phyloP scores from a whole-genome alignment of 2,113 vertebrate genomes.

The Brienomyrus brachyistius region DNA sequence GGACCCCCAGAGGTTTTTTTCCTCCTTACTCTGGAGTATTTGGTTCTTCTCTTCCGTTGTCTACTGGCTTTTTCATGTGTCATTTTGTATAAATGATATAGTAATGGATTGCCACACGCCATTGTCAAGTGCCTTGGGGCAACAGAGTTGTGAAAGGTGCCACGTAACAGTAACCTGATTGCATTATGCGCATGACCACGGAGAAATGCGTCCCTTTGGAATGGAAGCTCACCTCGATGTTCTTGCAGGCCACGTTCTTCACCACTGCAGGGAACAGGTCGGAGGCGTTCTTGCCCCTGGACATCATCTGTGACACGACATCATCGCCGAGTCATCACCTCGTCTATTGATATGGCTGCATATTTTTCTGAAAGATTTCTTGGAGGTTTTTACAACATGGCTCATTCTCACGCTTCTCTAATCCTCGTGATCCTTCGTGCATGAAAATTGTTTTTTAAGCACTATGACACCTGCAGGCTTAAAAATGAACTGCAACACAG shows the following conservation, averaged over 20 bases:
- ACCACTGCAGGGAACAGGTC: constrained; percentile 96
- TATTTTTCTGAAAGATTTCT: neutral
- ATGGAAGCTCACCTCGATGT: constrained; percentile 79
- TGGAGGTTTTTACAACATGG: neutral
- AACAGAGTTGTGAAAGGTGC: neutral
- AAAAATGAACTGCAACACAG: neutral
- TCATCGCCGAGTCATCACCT: neutral
- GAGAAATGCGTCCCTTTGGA: neutral
- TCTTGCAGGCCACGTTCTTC: constrained; percentile 97
- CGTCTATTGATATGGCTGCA: neutral
- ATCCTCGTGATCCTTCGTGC: neutral
- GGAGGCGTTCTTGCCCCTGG: constrained; percentile 89
- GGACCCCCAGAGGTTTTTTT: neutral
- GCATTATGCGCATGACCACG: neutral
- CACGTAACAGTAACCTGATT: neutral
- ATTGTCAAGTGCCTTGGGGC: neutral
- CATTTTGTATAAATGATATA: neutral
- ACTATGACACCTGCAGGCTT: neutral
- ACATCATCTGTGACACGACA: constrained; percentile 77
- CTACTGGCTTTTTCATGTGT: neutral
- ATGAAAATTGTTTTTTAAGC: neutral
- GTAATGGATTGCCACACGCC: neutral
- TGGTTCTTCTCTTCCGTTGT: neutral
- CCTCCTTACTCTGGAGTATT: neutral
- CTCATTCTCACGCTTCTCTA: neutral